These are phyloP conservation scores for Colius striatus DNA, from an alignment of 2,113 vertebrate species.

Conservation along the genomic window DNA sequence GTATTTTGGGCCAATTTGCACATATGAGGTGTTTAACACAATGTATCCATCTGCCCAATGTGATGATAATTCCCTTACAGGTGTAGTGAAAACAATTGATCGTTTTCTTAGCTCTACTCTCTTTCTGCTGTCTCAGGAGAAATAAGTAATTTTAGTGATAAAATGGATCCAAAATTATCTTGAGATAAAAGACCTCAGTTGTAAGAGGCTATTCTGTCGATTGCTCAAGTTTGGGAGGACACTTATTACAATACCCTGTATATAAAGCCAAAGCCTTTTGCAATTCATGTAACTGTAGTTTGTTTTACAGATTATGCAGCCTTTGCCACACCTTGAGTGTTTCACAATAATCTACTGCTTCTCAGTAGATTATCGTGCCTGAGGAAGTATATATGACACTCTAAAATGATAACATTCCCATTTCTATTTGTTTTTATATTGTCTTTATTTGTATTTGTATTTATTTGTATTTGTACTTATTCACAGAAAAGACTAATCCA, in stretches of 20 bases:
- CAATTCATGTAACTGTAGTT: not conserved
- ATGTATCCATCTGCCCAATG: not conserved
- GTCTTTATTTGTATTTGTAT: not conserved
- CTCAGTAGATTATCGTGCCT: not conserved
- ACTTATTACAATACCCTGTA: not conserved
- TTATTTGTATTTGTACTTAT: not conserved
- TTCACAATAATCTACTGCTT: not conserved
- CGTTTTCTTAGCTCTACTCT: not conserved
- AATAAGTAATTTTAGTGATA: not conserved
- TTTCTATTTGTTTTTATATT: not conserved
- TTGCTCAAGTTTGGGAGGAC: not conserved
- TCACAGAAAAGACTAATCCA: not conserved
- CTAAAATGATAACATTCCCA: not conserved
- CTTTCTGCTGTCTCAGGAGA: not conserved
- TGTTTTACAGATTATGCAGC: not conserved
- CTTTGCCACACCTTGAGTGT: not conserved
- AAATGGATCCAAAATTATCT: not conserved
- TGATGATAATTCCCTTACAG: not conserved
- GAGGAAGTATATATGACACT: not conserved
- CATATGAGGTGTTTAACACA: not conserved
- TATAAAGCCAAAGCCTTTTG: not conserved
- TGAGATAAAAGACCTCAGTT: not conserved
- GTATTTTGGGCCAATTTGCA: not conserved
- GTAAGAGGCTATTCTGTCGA: not conserved
- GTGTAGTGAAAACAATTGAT: not conserved